phyloP scores from a whole-genome alignment of 2,888 invertebrate species.

The Biston betularia region DNA sequence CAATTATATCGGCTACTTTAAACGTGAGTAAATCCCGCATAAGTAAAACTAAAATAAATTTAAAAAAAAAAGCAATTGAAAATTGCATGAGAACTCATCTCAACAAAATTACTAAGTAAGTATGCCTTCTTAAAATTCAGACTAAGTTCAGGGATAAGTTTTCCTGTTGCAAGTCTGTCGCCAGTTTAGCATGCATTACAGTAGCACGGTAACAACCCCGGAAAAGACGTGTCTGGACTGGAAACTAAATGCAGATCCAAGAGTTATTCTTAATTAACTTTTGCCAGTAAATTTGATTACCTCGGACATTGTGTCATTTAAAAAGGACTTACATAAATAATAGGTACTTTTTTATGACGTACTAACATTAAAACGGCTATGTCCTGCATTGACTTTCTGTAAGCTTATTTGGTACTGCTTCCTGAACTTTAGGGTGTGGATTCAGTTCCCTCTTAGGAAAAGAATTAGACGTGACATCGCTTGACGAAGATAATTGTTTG shows the following conservation, averaged over 20 bases:
- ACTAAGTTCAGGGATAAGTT: slow-evolving; percentile 3
- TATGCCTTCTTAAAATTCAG: slow-evolving; percentile 8
- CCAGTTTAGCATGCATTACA: slow-evolving; percentile 43
- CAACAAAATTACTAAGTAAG: no score
- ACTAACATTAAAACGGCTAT: no score
- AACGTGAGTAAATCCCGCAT: no score
- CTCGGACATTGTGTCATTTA: background rate
- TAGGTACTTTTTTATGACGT: no score
- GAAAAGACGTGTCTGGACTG: slow-evolving; percentile 42
- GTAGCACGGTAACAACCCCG: slow-evolving; percentile 36
- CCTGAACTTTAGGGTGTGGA: no score
- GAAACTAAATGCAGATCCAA: slow-evolving; percentile 26
- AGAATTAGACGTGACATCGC: no score
- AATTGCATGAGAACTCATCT: background rate
- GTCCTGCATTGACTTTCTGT: no score
- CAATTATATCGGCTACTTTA: no score
- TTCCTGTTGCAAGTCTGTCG: slow-evolving; percentile 32
- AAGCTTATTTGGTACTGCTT: no score
- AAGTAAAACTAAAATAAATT: no score
- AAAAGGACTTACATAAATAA: background rate
- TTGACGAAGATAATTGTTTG: no score
- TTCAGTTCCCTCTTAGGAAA: no score
- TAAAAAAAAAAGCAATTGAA: background rate
- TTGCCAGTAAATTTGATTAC: background rate
- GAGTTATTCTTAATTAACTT: background rate